These are phyloP conservation scores for Trichonephila clavipes DNA, from an alignment of 1,140 invertebrate species.

Conservation along the genomic window DNA sequence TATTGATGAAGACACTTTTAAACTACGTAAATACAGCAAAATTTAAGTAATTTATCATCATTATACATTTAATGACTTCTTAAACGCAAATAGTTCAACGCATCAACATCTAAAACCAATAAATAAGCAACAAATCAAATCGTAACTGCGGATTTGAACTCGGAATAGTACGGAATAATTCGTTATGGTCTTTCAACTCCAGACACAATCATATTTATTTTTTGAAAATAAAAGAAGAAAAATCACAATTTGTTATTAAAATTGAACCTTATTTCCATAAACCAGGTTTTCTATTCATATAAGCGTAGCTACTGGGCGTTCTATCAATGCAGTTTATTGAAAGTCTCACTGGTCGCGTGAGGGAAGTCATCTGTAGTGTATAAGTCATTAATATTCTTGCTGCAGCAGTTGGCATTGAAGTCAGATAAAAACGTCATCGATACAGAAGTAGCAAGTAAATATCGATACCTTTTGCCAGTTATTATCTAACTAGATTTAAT, in stretches of 20 bases:
- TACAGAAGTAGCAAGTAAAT: conserved; percentile 36
- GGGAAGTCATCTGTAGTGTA: conserved; percentile 17
- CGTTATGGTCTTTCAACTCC: neutral
- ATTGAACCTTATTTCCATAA: conserved; percentile 21
- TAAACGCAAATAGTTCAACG: neutral
- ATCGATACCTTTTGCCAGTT: conserved; percentile 22
- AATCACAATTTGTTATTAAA: conserved; percentile 20
- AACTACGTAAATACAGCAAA: neutral
- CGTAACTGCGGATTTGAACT: neutral
- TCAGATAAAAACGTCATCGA: conserved; percentile 46
- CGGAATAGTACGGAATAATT: neutral
- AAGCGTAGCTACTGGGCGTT: conserved; percentile 23
- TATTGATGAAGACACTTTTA: too few relatives aligned
- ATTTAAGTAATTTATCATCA: neutral
- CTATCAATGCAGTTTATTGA: neutral
- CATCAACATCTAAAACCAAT: neutral
- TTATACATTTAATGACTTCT: neutral
- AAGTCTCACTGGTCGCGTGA: conserved; percentile 52
- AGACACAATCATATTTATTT: neutral
- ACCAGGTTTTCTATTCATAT: neutral
- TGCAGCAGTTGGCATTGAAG: conserved; percentile 11
- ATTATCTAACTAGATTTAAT: conserved; percentile 57
- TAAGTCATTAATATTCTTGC: conserved; percentile 63
- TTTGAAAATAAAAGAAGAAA: neutral
- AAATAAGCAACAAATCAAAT: neutral